Percentiles rank a stretch among this genome's conserved stretches.
These are phyloP conservation scores for Ibycter americanus DNA, from an alignment of 2,797 vertebrate genomes.

Conservation along the genomic window DNA sequence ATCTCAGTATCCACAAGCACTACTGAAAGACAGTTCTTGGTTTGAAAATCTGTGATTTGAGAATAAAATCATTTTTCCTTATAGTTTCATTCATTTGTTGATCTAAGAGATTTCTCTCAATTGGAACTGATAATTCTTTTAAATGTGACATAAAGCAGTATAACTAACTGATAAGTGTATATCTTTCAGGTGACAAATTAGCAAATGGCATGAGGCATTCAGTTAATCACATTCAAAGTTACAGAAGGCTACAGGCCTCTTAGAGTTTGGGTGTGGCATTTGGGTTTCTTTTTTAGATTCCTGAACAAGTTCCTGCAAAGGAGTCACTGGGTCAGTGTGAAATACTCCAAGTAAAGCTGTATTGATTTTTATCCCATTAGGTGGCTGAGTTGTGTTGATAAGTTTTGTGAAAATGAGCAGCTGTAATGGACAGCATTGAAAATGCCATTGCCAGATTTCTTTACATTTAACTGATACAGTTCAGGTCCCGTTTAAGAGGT, in stretches of 20 bases:
- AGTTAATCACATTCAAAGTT: not conserved
- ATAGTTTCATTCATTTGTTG: not conserved
- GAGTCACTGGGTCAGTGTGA: not conserved
- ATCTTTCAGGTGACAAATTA: not conserved
- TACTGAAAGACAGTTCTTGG: not conserved
- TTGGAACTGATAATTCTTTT: not conserved
- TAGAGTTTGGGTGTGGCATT: not conserved
- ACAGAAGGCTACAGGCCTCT: not conserved
- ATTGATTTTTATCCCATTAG: not conserved
- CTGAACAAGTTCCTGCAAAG: not conserved
- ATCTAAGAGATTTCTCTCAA: not conserved
- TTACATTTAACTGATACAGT: not conserved
- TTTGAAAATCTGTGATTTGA: not conserved
- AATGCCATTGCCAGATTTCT: not conserved
- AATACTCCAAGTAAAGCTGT: not conserved
- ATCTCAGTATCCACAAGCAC: not conserved
- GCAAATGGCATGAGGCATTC: not conserved
- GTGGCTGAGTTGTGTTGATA: not conserved
- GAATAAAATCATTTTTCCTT: not conserved
- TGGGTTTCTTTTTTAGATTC: not conserved
- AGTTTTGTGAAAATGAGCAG: not conserved
- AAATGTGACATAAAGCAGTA: not conserved
- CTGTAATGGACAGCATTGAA: not conserved
- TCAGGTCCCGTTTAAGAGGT: not conserved
- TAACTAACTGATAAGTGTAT: not conserved